Evolutionary conservation across 2,888 invertebrate genomes (phyloP).

Genomic region (Lycaena phlaeas): DNA sequence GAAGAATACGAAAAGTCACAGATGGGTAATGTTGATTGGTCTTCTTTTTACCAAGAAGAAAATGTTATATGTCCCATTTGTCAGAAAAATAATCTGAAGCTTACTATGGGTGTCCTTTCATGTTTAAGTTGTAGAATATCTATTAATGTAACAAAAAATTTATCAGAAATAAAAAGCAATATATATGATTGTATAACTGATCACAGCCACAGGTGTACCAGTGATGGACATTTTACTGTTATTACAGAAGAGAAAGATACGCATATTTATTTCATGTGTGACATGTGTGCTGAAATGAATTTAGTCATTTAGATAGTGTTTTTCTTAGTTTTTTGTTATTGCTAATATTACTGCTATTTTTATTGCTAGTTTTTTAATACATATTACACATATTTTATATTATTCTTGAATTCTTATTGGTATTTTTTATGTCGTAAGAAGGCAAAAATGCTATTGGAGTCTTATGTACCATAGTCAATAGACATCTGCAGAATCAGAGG

Average conservation of each 20-base stretch:
- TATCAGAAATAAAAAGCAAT: constrained; percentile 36
- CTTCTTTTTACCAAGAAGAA: constrained; percentile 40
- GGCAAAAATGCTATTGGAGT: too few relatives aligned
- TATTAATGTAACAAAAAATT: constrained; percentile 34
- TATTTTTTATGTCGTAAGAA: too few relatives aligned
- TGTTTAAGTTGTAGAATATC: constrained; percentile 47
- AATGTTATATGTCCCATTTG: constrained; percentile 70
- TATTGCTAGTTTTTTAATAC: not conserved
- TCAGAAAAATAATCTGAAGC: constrained; percentile 44
- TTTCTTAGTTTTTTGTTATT: not conserved
- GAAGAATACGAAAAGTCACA: constrained; percentile 57
- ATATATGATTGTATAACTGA: constrained; percentile 37
- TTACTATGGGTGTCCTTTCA: constrained; percentile 24
- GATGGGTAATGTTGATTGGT: constrained; percentile 49
- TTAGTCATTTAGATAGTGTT: constrained; percentile 28
- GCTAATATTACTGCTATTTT: not conserved
- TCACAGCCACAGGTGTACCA: constrained; percentile 37
- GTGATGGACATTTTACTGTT: constrained; percentile 38
- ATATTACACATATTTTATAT: too few relatives aligned
- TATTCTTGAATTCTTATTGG: too few relatives aligned
- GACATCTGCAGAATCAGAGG: too few relatives aligned
- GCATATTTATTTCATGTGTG: constrained; percentile 55
- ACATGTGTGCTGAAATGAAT: constrained; percentile 48
- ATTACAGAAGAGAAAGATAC: constrained; percentile 39
- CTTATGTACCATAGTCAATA: too few relatives aligned